Conservation (phyloP, 2,113 vertebrate species). For the Cottus gobio region DNA sequence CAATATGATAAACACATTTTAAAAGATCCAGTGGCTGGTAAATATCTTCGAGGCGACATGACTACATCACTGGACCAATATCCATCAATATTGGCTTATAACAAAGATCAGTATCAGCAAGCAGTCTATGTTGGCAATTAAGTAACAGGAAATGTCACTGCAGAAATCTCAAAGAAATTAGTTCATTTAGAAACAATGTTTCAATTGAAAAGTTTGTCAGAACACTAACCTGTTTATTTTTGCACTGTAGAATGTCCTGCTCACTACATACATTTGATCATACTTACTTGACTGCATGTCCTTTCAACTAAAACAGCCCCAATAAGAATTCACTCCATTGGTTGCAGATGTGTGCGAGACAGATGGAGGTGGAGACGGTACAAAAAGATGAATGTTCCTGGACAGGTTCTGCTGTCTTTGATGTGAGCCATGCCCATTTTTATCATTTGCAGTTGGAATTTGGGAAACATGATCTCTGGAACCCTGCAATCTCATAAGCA, state of each 20-base stretch:
- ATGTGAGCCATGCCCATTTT: constrained; percentile 47
- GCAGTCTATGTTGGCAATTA: background rate
- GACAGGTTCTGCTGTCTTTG: constrained; percentile 45
- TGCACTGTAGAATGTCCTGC: background rate
- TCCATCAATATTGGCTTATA: background rate
- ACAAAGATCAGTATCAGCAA: background rate
- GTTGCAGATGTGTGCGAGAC: constrained; percentile 51
- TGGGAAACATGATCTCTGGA: constrained; percentile 15
- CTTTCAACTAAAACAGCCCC: constrained; percentile 1
- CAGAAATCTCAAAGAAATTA: background rate
- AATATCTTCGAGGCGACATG: background rate
- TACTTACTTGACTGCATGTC: constrained; percentile 5
- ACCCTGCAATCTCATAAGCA: background rate
- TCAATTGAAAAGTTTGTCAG: background rate
- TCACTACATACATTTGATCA: background rate
- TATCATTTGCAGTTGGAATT: constrained; percentile 9
- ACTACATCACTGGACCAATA: background rate
- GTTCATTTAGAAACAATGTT: background rate
- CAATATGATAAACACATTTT: background rate
- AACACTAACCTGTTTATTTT: background rate
- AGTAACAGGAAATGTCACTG: background rate
- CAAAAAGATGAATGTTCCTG: constrained; percentile 38
- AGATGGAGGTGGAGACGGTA: constrained; percentile 24
- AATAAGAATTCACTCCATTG: constrained; percentile 26
- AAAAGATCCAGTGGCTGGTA: background rate